These are phyloP conservation scores for Petrocephalus zakoni DNA, from an alignment of 2,113 vertebrate genomes.

Conservation along the genomic window DNA sequence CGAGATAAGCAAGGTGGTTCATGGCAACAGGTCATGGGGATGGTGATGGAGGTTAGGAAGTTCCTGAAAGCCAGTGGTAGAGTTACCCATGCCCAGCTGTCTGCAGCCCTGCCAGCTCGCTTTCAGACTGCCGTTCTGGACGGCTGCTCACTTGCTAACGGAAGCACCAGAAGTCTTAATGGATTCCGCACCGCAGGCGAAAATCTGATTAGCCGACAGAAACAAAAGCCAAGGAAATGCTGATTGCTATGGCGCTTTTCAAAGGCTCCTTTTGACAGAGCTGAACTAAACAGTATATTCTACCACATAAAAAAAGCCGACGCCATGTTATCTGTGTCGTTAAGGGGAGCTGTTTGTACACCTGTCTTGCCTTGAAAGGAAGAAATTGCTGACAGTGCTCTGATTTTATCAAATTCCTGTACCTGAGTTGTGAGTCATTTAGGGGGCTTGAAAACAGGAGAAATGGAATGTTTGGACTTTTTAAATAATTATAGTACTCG, in stretches of 20 bases:
- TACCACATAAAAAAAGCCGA: not conserved
- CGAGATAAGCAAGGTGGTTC: not conserved
- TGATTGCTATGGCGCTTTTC: not conserved
- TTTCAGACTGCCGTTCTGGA: not conserved
- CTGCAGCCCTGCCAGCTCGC: conserved; percentile 1
- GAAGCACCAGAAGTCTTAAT: not conserved
- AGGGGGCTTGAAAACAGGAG: not conserved
- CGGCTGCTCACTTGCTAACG: not conserved
- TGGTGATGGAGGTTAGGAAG: not conserved
- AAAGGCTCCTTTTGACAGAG: not conserved
- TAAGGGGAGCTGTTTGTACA: not conserved
- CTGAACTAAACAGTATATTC: not conserved
- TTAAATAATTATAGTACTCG: not conserved
- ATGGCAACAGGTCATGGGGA: not conserved
- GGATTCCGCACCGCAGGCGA: not conserved
- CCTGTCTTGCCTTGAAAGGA: not conserved
- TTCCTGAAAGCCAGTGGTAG: conserved; percentile 34
- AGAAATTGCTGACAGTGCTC: not conserved
- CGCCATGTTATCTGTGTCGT: not conserved
- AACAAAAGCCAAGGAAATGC: not conserved
- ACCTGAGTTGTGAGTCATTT: not conserved
- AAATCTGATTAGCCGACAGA: not conserved
- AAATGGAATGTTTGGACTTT: not conserved
- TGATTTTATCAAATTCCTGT: not conserved
- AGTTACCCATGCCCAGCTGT: conserved; percentile 34